phyloP scores from a whole-genome alignment of 2,888 invertebrate species.

The Tenodera sinensis region DNA sequence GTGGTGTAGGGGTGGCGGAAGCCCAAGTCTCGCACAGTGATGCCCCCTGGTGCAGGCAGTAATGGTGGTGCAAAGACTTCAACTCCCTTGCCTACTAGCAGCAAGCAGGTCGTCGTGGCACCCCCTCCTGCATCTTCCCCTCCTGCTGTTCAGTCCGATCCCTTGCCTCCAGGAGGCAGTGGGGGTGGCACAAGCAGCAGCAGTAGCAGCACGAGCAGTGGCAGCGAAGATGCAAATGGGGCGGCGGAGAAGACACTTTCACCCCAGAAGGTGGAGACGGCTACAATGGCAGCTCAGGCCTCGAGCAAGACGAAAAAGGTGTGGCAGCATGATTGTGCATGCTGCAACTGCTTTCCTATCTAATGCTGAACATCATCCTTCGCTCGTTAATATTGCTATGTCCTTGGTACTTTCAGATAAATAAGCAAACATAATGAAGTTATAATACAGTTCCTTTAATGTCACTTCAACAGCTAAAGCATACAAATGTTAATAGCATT shows the following conservation, averaged over 20 bases:
- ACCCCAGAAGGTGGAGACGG: conserved; percentile 42
- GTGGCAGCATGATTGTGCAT: conserved; percentile 10
- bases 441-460: too few relatives aligned
- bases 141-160: conserved; percentile 39
- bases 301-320: conserved; percentile 36
- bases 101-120: not conserved
- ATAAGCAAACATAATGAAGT: not conserved
- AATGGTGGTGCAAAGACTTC: conserved; percentile 46
- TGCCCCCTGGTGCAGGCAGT: conserved; percentile 52
- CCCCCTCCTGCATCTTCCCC: conserved; percentile 39
- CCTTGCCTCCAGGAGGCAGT: conserved; percentile 38
- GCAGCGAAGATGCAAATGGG: conserved; percentile 41
- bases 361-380: conserved; percentile 1
- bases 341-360: not conserved
- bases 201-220: conserved; percentile 43
- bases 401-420: not conserved
- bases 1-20: conserved; percentile 67
- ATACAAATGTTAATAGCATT: too few relatives aligned
- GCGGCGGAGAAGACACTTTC: conserved; percentile 53
- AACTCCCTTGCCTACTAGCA: conserved; percentile 44
- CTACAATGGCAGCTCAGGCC: conserved; percentile 21
- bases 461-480: too few relatives aligned
- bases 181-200: conserved; percentile 20
- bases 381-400: not conserved
- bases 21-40: conserved; percentile 71